phyloP scores from a whole-genome alignment of 2,888 invertebrate genomes.

The Acrobasis suavella region DNA sequence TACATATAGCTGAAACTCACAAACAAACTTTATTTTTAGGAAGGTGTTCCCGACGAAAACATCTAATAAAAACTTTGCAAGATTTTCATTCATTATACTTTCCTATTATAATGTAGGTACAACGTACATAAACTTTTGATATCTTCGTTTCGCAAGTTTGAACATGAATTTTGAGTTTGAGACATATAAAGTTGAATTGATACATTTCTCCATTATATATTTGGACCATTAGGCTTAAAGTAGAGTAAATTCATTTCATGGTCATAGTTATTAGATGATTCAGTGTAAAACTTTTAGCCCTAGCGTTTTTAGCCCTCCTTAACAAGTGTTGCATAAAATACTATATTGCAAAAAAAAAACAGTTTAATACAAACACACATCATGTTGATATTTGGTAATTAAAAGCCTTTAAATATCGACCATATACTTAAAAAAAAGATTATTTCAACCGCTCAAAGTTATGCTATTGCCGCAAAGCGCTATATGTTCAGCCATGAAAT shows the following conservation, averaged over 20 bases:
- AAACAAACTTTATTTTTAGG: conserved; percentile 37
- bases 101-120: conserved; percentile 36
- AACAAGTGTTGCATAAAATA: too few species aligned
- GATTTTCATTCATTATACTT: conserved; percentile 47
- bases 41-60: conserved; percentile 34
- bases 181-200: conserved; percentile 3
- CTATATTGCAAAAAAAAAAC: too few species aligned
- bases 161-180: conserved; percentile 10
- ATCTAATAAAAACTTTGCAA: conserved; percentile 44
- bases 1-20: neutral
- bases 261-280: too few species aligned
- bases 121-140: conserved; percentile 31
- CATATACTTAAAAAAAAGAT: too few species aligned
- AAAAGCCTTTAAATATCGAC: too few species aligned
- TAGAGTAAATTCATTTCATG: too few species aligned
- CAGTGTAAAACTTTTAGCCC: too few species aligned
- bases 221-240: neutral
- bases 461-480: neutral
- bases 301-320: too few species aligned
- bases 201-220: conserved; percentile 7
- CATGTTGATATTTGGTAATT: too few species aligned
- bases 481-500: conserved; percentile 1
- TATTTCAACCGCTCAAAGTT: too few species aligned
- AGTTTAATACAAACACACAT: too few species aligned
- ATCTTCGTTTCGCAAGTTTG: conserved; percentile 9